Evolutionary conservation across 1,140 invertebrate species (phyloP).

Genomic region (Adelges cooleyi): DNA sequence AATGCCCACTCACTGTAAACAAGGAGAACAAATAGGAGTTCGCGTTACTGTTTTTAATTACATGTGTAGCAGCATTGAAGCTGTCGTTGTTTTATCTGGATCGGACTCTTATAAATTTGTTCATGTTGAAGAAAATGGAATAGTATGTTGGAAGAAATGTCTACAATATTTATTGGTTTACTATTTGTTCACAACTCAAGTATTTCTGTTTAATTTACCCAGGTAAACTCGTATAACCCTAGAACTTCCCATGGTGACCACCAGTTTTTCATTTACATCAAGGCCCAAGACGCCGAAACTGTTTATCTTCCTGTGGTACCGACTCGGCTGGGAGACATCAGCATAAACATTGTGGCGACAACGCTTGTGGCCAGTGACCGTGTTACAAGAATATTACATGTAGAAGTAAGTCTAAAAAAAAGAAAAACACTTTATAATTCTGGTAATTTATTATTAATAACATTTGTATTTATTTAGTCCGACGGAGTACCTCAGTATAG

Average conservation of each 20-base stretch:
- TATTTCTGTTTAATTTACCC: slow-evolving; percentile 16
- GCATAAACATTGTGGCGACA: slow-evolving; percentile 69
- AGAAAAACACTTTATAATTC: no score
- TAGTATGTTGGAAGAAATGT: slow-evolving; percentile 51
- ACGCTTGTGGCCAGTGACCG: slow-evolving; percentile 72
- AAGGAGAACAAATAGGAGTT: slow-evolving; percentile 89
- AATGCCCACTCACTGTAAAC: slow-evolving; percentile 66
- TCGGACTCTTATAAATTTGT: slow-evolving; percentile 87
- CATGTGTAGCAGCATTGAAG: slow-evolving; percentile 68
- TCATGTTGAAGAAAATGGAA: slow-evolving; percentile 81
- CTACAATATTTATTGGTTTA: not conserved
- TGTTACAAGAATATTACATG: slow-evolving; percentile 56
- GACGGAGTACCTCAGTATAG: slow-evolving; percentile 84
- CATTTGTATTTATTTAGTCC: no score
- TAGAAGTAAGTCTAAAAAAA: slow-evolving; percentile 50
- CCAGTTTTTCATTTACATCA: slow-evolving; percentile 84
- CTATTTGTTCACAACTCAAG: not conserved
- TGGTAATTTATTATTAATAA: no score
- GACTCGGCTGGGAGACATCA: slow-evolving; percentile 62
- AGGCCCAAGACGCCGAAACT: slow-evolving; percentile 60
- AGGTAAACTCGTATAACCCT: slow-evolving; percentile 65
- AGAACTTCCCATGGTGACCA: slow-evolving; percentile 80
- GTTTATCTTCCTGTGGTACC: slow-evolving; percentile 88
- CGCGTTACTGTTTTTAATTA: slow-evolving; percentile 91
- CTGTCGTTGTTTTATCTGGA: slow-evolving; percentile 71